Evolutionary conservation across 2,113 vertebrate species (phyloP).

Genomic region (Mormyrus iriodes): DNA sequence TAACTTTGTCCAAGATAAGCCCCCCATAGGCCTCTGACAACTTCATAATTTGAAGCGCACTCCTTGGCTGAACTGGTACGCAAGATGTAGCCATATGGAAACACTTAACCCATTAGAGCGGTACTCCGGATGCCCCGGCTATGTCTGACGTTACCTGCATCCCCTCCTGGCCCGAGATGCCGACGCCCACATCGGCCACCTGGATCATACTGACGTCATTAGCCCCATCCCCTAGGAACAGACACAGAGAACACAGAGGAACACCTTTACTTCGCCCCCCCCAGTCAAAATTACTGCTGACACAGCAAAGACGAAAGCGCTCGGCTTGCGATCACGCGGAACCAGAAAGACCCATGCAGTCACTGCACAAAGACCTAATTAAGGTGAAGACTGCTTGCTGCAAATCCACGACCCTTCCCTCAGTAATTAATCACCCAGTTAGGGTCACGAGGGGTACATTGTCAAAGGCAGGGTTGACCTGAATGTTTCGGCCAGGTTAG

Average conservation of each 20-base stretch:
- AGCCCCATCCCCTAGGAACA: slow-evolving; percentile 83
- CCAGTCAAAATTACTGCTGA: slow-evolving; percentile 33
- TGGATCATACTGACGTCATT: slow-evolving; percentile 99
- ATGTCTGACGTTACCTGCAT: slow-evolving; percentile 78
- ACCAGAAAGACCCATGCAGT: slow-evolving; percentile 27
- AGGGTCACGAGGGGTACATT: neutral
- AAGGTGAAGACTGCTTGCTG: neutral
- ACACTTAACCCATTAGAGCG: neutral
- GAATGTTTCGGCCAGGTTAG: neutral
- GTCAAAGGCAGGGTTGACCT: neutral
- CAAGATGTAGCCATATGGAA: slow-evolving; percentile 5
- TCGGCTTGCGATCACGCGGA: slow-evolving; percentile 30
- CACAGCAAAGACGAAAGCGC: slow-evolving; percentile 33
- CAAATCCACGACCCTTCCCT: neutral
- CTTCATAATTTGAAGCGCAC: slow-evolving; percentile 13
- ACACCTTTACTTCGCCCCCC: neutral
- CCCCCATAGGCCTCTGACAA: slow-evolving; percentile 18
- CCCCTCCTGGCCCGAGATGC: slow-evolving; percentile 94
- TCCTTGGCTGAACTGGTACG: neutral
- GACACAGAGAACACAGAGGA: slow-evolving; percentile 1
- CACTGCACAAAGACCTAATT: neutral
- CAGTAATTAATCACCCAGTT: neutral
- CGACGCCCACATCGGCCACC: slow-evolving; percentile 92
- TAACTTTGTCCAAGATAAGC: neutral
- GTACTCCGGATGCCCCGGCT: neutral